Percentiles rank a stretch among this genome's conserved stretches.
Evolutionary conservation across 1,140 invertebrate species (phyloP).

Genomic region (Dendroctonus valens): DNA sequence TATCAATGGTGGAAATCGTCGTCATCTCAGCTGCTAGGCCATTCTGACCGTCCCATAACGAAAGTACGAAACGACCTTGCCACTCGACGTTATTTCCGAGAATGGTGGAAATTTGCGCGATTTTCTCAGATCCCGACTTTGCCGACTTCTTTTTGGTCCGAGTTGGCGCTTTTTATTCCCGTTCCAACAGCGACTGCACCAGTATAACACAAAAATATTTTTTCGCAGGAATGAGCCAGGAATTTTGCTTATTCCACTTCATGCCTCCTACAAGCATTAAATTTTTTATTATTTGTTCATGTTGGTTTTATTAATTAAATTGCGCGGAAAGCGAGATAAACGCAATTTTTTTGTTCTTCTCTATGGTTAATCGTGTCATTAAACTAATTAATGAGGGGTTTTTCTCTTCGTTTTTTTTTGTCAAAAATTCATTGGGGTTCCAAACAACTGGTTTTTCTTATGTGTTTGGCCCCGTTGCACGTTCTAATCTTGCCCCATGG

Average conservation of each 20-base stretch:
- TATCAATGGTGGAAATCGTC: too few species aligned
- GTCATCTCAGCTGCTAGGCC: background rate
- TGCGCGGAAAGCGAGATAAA: too few species aligned
- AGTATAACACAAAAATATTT: conserved; percentile 27
- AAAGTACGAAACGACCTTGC: conserved; percentile 28
- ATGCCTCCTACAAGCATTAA: too few species aligned
- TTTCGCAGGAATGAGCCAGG: conserved; percentile 18
- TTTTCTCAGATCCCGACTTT: conserved; percentile 20
- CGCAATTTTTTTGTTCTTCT: too few species aligned
- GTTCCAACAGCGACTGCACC: conserved; percentile 15
- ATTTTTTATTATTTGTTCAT: too few species aligned
- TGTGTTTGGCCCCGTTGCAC: background rate
- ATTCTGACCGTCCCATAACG: conserved; percentile 26
- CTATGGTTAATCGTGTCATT: too few species aligned
- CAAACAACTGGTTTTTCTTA: too few species aligned
- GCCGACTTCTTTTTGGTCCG: conserved; percentile 19
- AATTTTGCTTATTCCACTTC: background rate
- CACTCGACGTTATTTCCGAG: conserved; percentile 20
- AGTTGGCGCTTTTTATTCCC: conserved; percentile 21
- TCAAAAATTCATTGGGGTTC: too few species aligned
- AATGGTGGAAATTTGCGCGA: conserved; percentile 18
- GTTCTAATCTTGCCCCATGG: background rate
- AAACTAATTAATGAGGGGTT: too few species aligned
- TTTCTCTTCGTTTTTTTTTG: too few species aligned
- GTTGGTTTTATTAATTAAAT: too few species aligned